Percentiles rank a stretch among this genome's conserved stretches.
phyloP scores from a whole-genome alignment of 2,888 invertebrate genomes.

The Ophion slaviceki region DNA sequence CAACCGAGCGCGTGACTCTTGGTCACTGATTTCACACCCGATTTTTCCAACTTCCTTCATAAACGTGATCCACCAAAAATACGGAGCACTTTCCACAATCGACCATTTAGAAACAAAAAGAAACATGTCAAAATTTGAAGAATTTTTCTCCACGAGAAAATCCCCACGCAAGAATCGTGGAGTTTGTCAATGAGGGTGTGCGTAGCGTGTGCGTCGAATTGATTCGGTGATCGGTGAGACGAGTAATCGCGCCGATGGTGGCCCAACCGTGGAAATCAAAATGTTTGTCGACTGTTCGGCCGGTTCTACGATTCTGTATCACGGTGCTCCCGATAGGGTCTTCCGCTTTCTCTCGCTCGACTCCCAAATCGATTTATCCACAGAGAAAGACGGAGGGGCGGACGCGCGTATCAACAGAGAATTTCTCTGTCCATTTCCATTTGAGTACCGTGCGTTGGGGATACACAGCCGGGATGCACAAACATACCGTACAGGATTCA shows the following conservation, averaged over 20 bases:
- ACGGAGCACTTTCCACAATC: constrained; percentile 68
- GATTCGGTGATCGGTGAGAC: constrained; percentile 62
- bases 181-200: constrained; percentile 40
- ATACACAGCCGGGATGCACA: constrained; percentile 54
- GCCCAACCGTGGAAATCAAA: constrained; percentile 72
- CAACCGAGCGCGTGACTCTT: constrained; percentile 62
- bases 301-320: constrained; percentile 42
- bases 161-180: background rate
- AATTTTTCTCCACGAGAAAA: background rate
- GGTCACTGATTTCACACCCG: constrained; percentile 64
- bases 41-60: constrained; percentile 52
- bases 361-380: constrained; percentile 52
- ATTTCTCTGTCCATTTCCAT: constrained; percentile 64
- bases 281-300: constrained; percentile 73
- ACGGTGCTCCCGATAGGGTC: constrained; percentile 49
- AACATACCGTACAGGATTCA: constrained; percentile 59
- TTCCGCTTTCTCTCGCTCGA: constrained; percentile 48
- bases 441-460: constrained; percentile 50
- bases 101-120: constrained; percentile 62
- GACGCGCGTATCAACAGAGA: constrained; percentile 49
- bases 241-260: constrained; percentile 68
- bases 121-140: constrained; percentile 35
- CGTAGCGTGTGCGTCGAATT: constrained; percentile 26
- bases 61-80: too few relatives aligned
- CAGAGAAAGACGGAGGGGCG: constrained; percentile 26